These are phyloP conservation scores for Lethenteron camtschaticum DNA, from an alignment of 2,113 vertebrate species.

Conservation along the genomic window DNA sequence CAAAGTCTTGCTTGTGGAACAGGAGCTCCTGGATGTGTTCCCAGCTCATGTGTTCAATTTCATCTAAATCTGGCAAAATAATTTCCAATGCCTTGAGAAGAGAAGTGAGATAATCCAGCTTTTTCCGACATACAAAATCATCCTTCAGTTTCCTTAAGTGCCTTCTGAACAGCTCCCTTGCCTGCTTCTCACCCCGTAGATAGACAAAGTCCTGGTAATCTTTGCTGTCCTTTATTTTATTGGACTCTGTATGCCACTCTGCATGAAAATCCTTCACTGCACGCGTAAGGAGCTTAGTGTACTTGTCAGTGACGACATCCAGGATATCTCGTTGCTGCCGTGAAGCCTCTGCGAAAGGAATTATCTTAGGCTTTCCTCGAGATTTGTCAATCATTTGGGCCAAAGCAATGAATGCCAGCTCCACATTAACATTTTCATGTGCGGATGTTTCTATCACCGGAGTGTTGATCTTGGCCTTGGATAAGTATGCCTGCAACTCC, in stretches of 20 bases:
- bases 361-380: slow-evolving; percentile 78
- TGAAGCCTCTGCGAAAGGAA: slow-evolving; percentile 80
- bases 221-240: slow-evolving; percentile 60
- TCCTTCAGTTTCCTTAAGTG: slow-evolving; percentile 3
- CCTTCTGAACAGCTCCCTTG: slow-evolving; percentile 2
- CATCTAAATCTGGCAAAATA: slow-evolving; percentile 65
- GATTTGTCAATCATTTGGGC: slow-evolving; percentile 94
- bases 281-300: slow-evolving; percentile 67
- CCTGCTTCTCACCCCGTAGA: slow-evolving; percentile 4
- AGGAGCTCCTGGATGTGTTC: slow-evolving; percentile 47
- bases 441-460: slow-evolving; percentile 75
- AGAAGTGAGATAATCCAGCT: slow-evolving; percentile 56
- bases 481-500: slow-evolving; percentile 77
- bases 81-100: slow-evolving; percentile 78
- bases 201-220: slow-evolving; percentile 3
- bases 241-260: slow-evolving; percentile 72
- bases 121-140: slow-evolving; percentile 3
- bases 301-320: slow-evolving; percentile 62
- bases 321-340: slow-evolving; percentile 74
- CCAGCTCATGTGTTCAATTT: slow-evolving; percentile 73
- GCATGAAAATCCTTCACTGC: slow-evolving; percentile 80
- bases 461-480: slow-evolving; percentile 74
- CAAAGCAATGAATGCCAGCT: slow-evolving; percentile 74
- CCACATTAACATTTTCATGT: slow-evolving; percentile 58
- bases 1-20: slow-evolving; percentile 62